A percentile compares a stretch with the other conserved stretches of the same genome.
Evolutionary conservation across 2,797 vertebrate species (phyloP).

Genomic region (Coregonus ussuriensis): DNA sequence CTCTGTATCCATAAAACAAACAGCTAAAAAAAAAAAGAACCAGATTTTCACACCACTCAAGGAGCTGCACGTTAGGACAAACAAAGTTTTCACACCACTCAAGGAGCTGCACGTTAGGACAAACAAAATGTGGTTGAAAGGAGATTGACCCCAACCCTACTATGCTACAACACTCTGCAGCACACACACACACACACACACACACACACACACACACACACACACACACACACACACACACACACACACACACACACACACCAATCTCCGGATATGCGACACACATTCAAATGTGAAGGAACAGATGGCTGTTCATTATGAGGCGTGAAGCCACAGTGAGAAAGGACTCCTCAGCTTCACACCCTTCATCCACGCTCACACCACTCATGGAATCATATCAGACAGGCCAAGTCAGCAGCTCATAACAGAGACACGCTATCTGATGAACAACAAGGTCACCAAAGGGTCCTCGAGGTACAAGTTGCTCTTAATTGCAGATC

Average conservation of each 20-base stretch:
- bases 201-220: neutral
- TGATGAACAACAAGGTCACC: slow-evolving; percentile 10
- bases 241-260: neutral
- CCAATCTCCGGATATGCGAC: neutral
- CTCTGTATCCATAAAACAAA: neutral
- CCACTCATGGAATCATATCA: slow-evolving; percentile 11
- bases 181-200: slow-evolving; percentile 4
- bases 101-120: neutral
- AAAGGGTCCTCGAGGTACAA: neutral
- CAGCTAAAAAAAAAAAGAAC: neutral
- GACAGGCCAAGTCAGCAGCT: neutral
- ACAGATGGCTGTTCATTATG: slow-evolving; percentile 40
- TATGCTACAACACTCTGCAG: neutral
- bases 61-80: neutral
- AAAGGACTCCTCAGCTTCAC: neutral
- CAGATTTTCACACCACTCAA: neutral
- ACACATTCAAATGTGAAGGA: slow-evolving; percentile 12
- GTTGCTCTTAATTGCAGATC: too few species aligned
- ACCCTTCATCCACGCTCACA: neutral
- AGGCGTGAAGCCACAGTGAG: slow-evolving; percentile 33
- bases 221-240: slow-evolving; percentile 5
- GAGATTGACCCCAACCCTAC: neutral
- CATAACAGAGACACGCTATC: neutral
- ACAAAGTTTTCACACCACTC: too few species aligned
- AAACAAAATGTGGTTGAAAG: neutral